Evolutionary conservation across 92 coral and sea anemone genomes (phyloP).

Genomic region (Hydrozoanthus gracilis): DNA sequence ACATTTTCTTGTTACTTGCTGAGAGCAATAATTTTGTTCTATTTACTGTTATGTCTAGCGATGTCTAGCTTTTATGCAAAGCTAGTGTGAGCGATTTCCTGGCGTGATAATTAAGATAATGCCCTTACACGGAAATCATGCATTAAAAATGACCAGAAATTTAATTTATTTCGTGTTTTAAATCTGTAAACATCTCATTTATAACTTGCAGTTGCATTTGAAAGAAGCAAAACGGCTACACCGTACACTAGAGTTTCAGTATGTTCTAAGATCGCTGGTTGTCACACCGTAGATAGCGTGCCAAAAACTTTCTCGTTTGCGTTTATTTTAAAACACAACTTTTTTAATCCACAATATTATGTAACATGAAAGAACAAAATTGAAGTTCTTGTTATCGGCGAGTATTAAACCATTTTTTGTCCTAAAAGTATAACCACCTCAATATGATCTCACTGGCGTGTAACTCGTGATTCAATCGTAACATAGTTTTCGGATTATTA

Average conservation of each 20-base stretch:
- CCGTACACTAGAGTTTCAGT: not conserved
- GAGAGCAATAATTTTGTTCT: not conserved
- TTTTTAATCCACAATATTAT: not conserved
- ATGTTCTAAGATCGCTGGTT: not conserved
- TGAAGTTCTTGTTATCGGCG: not conserved
- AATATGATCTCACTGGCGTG: not conserved
- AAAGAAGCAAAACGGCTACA: not conserved
- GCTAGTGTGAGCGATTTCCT: slow-evolving; percentile 46
- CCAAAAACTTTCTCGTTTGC: not conserved
- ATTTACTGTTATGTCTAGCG: slow-evolving; percentile 44
- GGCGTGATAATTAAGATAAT: slow-evolving; percentile 42
- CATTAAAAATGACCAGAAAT: not conserved
- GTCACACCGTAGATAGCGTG: slow-evolving; percentile 6
- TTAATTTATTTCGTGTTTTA: not conserved
- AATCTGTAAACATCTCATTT: not conserved
- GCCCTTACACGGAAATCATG: slow-evolving; percentile 21
- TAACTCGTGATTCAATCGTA: not conserved
- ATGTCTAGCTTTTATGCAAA: slow-evolving; percentile 53
- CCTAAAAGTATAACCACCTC: not conserved
- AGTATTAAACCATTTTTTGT: not conserved
- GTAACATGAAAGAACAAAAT: not conserved
- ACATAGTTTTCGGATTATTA: not conserved
- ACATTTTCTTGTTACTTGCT: not conserved
- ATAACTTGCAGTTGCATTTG: not conserved
- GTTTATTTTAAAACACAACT: not conserved